Percentiles rank a stretch among this genome's conserved stretches.
These are phyloP conservation scores for Salvelinus alpinus DNA, from an alignment of 2,113 vertebrate genomes.

Conservation along the genomic window DNA sequence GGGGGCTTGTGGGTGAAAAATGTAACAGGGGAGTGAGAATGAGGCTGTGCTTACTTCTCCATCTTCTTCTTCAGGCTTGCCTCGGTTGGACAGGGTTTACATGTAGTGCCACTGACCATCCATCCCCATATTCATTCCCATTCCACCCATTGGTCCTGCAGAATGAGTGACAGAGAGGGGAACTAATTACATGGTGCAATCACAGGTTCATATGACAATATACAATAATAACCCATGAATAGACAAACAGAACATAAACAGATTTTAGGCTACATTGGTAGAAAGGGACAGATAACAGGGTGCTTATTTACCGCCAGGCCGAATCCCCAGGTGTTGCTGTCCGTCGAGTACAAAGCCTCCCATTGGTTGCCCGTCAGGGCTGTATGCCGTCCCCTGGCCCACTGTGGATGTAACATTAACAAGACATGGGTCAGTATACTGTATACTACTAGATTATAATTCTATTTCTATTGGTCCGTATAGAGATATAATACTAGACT, in stretches of 20 bases:
- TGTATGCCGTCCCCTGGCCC: conserved; percentile 95
- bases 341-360: conserved; percentile 96
- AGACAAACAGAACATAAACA: conserved; percentile 32
- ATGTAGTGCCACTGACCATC: conserved; percentile 99
- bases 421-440: no score
- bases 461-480: no score
- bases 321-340: conserved; percentile 98
- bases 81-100: conserved; percentile 85
- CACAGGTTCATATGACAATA: not conserved
- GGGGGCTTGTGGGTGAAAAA: not conserved
- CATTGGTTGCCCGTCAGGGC: conserved; percentile 97
- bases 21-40: not conserved
- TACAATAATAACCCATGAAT: no score
- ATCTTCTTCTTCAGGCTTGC: conserved; percentile 73
- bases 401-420: conserved; percentile 75
- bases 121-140: conserved; percentile 99
- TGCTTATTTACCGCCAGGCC: conserved; percentile 85
- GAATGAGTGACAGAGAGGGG: conserved; percentile 60
- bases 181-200: conserved; percentile 8
- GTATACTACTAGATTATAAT: no score
- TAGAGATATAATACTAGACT: no score
- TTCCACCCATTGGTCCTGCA: conserved; percentile 95
- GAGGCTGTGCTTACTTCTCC: conserved; percentile 83
- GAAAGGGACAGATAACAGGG: no score
- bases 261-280: no score